Evolutionary conservation across 2,797 vertebrate species (phyloP).

Genomic region (Galaxias olidus): DNA sequence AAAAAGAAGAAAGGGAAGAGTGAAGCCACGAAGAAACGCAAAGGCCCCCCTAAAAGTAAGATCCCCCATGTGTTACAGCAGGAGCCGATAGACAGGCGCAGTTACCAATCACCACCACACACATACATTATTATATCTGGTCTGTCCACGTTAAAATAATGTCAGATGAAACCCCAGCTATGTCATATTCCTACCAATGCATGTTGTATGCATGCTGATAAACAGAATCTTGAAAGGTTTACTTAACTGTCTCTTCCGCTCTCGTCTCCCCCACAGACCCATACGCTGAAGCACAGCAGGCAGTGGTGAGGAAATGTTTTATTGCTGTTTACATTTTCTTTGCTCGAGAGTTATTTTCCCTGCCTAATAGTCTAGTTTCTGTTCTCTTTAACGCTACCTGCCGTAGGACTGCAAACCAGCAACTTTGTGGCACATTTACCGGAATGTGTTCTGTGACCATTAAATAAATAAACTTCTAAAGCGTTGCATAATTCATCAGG

Average conservation of each 20-base stretch:
- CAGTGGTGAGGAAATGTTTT: slow-evolving; percentile 46
- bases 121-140: not conserved
- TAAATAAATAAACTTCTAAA: too few relatives aligned
- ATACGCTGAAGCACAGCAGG: slow-evolving; percentile 57
- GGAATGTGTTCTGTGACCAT: too few relatives aligned
- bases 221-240: not conserved
- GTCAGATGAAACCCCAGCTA: too few relatives aligned
- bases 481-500: slow-evolving; percentile 6
- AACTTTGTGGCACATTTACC: too few relatives aligned
- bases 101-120: too few relatives aligned
- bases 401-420: too few relatives aligned
- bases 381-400: too few relatives aligned
- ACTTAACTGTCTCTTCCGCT: slow-evolving; percentile 8
- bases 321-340: not conserved
- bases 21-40: slow-evolving; percentile 60
- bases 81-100: too few relatives aligned
- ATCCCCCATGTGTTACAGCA: not conserved
- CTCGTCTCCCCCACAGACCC: slow-evolving; percentile 68
- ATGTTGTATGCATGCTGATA: not conserved
- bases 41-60: slow-evolving; percentile 74
- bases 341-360: too few relatives aligned
- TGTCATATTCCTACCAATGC: too few relatives aligned
- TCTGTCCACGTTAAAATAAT: not conserved
- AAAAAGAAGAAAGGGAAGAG: slow-evolving; percentile 62
- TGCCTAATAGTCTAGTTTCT: too few relatives aligned